A percentile compares a stretch with the other conserved stretches of the same genome.
Conservation (phyloP, 2,113 vertebrate species). For the Numenius arquata region DNA sequence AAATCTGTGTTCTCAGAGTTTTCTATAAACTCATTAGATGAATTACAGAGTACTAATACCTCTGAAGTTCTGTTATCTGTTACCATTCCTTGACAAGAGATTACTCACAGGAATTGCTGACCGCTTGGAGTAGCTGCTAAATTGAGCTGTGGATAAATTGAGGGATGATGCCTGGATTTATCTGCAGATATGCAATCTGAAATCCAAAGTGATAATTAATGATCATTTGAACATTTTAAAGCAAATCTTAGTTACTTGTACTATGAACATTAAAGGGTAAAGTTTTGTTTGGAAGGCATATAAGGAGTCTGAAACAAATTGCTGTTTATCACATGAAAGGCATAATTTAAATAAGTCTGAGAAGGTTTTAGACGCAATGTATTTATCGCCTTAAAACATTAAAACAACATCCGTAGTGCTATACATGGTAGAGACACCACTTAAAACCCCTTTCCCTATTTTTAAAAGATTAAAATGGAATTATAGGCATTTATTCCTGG, state of each 20-base stretch:
- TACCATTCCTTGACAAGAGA: not conserved
- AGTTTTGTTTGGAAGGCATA: not conserved
- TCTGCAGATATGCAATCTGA: constrained; percentile 57
- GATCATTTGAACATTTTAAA: not conserved
- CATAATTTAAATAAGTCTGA: not conserved
- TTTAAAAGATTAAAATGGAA: not conserved
- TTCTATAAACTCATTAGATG: not conserved
- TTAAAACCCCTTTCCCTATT: not conserved
- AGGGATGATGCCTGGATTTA: constrained; percentile 21
- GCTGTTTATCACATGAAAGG: not conserved
- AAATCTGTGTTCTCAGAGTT: not conserved
- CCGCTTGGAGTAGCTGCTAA: constrained; percentile 39
- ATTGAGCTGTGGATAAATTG: constrained; percentile 62
- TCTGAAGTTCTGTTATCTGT: not conserved
- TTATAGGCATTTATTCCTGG: not conserved
- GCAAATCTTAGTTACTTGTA: not conserved
- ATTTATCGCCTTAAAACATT: not conserved
- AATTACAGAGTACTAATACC: not conserved
- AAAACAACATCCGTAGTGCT: not conserved
- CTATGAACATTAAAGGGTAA: not conserved
- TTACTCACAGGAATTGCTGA: constrained; percentile 69
- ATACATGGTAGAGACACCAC: not conserved
- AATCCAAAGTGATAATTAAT: constrained; percentile 46
- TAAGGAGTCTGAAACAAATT: not conserved
- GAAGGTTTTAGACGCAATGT: not conserved